Percentiles rank a stretch among this genome's conserved stretches.
These are phyloP conservation scores for Carterocephalus palaemon DNA, from an alignment of 2,888 invertebrate species.

Conservation along the genomic window DNA sequence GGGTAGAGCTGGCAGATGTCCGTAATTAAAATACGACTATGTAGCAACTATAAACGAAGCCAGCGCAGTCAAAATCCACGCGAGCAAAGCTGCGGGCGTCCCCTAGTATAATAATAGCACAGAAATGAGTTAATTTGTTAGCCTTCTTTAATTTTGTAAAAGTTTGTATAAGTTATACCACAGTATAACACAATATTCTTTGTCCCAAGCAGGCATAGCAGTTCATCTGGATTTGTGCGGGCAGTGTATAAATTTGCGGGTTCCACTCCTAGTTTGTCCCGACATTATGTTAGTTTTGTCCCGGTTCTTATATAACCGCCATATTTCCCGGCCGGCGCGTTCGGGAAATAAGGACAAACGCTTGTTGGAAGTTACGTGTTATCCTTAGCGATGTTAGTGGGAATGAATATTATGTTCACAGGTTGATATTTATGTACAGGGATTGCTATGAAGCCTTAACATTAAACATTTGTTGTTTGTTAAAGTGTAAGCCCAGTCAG, in stretches of 20 bases:
- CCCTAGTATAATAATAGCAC: too few relatives aligned
- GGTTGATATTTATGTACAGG: conserved; percentile 1
- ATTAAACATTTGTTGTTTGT: too few relatives aligned
- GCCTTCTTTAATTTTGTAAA: too few relatives aligned
- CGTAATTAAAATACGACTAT: too few relatives aligned
- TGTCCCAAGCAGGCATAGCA: conserved; percentile 23
- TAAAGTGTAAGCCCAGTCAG: too few relatives aligned
- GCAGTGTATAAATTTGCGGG: conserved; percentile 27
- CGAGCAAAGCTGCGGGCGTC: too few relatives aligned
- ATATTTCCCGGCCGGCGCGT: conserved; percentile 18
- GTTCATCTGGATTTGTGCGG: conserved; percentile 29
- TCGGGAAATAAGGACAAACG: conserved; percentile 20
- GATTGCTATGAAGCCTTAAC: too few relatives aligned
- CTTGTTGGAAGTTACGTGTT: not conserved
- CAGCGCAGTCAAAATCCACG: too few relatives aligned
- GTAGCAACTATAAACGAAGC: too few relatives aligned
- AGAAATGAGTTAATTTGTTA: too few relatives aligned
- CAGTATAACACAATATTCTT: conserved; percentile 33
- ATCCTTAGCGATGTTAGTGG: conserved; percentile 3
- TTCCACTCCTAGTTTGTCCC: conserved; percentile 26
- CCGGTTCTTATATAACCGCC: conserved; percentile 18
- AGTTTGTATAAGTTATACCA: too few relatives aligned
- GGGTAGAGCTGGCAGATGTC: too few relatives aligned
- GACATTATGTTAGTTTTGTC: conserved; percentile 25
- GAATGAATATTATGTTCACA: not conserved